Percentiles rank a stretch among this genome's conserved stretches.
Evolutionary conservation across 2,113 vertebrate genomes (phyloP).

Genomic region (Osmerus mordax): DNA sequence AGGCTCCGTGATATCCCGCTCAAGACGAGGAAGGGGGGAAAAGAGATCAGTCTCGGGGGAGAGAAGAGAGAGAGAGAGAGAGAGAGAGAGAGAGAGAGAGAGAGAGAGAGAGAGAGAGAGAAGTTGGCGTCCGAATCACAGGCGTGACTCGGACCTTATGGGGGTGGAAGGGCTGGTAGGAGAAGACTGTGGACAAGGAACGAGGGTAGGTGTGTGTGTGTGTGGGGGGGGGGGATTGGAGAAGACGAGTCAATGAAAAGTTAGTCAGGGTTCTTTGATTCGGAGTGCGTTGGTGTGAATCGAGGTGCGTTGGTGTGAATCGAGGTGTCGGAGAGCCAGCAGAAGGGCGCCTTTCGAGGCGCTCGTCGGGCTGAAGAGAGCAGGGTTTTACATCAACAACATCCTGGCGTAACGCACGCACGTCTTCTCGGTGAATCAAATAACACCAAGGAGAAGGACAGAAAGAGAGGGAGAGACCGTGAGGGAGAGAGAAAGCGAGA

Average conservation of each 20-base stretch:
- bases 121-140: too few species aligned
- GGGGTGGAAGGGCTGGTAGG: too few species aligned
- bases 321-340: conserved; percentile 4
- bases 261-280: neutral
- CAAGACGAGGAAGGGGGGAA: too few species aligned
- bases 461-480: conserved; percentile 37
- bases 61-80: too few species aligned
- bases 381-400: conserved; percentile 35
- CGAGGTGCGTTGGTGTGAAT: neutral
- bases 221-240: neutral
- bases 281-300: neutral
- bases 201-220: too few species aligned
- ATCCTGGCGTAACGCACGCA: conserved; percentile 43
- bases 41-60: too few species aligned
- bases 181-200: too few species aligned
- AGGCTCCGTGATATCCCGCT: too few species aligned
- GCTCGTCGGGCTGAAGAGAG: conserved; percentile 28
- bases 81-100: too few species aligned
- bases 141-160: too few species aligned
- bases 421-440: conserved; percentile 46
- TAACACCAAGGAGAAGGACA: conserved; percentile 31
- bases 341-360: conserved; percentile 44
- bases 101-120: neutral
- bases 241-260: conserved; percentile 13
- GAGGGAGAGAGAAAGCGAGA: conserved; percentile 46